Conservation (phyloP, 2,888 invertebrate species). For the Trilocha varians region DNA sequence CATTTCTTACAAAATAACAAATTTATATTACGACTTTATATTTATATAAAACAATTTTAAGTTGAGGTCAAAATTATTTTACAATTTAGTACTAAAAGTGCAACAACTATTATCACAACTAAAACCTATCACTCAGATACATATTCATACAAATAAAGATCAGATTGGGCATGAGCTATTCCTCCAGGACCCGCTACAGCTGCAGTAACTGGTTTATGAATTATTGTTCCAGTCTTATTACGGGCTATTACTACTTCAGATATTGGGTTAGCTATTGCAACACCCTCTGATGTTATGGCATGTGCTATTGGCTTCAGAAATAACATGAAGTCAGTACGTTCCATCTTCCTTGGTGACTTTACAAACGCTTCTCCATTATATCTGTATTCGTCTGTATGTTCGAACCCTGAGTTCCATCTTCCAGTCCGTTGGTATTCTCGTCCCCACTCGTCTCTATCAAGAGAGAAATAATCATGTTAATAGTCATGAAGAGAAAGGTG, state of each 20-base stretch:
- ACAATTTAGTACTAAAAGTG: constrained; percentile 14
- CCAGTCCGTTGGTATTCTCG: constrained; percentile 26
- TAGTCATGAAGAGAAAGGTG: constrained; percentile 17
- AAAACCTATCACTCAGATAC: constrained; percentile 24
- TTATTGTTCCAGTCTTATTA: constrained; percentile 75
- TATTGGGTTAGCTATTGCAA: constrained; percentile 79
- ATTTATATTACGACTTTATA: not conserved
- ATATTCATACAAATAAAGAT: constrained; percentile 74
- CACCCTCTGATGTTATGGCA: constrained; percentile 77
- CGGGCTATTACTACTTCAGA: constrained; percentile 76
- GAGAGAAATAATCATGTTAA: constrained; percentile 40
- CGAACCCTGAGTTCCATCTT: constrained; percentile 18
- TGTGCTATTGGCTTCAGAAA: constrained; percentile 77
- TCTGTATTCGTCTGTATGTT: constrained; percentile 34
- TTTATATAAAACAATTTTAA: constrained; percentile 46
- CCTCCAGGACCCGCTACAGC: constrained; percentile 85
- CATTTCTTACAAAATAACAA: too few species aligned
- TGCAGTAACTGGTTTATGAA: constrained; percentile 78
- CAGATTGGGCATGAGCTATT: constrained; percentile 82
- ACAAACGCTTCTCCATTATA: constrained; percentile 43
- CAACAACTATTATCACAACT: constrained; percentile 7
- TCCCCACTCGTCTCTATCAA: constrained; percentile 48
- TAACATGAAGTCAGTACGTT: constrained; percentile 34
- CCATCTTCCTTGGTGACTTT: constrained; percentile 24
- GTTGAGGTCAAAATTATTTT: constrained; percentile 51